Evolutionary conservation across 2,888 invertebrate genomes (phyloP), one percentile per base, ranked within the genome.

Genomic region (Drosophila emarginata): DNA sequence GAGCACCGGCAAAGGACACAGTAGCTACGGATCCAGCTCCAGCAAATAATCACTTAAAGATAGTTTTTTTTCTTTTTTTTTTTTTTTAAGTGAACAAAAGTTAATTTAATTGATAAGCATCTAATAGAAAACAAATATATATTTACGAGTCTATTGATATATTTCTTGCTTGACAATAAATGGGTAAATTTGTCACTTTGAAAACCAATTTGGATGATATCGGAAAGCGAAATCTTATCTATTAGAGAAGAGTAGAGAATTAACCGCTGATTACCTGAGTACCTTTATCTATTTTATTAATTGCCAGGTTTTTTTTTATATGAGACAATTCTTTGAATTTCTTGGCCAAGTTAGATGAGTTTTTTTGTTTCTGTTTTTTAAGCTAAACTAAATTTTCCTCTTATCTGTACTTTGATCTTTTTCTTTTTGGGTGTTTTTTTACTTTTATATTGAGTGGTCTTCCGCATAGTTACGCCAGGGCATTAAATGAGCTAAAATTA

Each of bases 31-130:
- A 32, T 56, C 21, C n/a, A 71, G 63, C 21, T 53, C 15, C 63
- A 63, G 11, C 51, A 51, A 26, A 50, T 21, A 23, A 57, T 9
- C 18, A 45, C 45, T 12, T 45, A 45, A 45, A 45, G 45, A 45
- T 0, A 14, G 7, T 15, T 28, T 61, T 56, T 62, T 68, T 64
- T 72, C 53, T 66, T n/a, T 1, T 21, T 7, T 61, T 51, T 63
- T 28, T 28, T 67, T 40, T 28, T 15, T 23, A 36, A 76, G 66
- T 81, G 52, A 81, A 82, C 76, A 83, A 80, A 80, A 58, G 51
- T 23, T 74, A 76, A 67, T 79, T 61, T 75, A 77, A 78, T 75
- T 77, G 62, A 69, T 51, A 63, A 66, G 61, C 74, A 79, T 70
- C 74, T 67, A 54, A 32, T 12, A 6, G 45, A 45, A 21, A 14